Conservation (phyloP, 1,140 invertebrate species). For the Harpegnathos saltator region DNA sequence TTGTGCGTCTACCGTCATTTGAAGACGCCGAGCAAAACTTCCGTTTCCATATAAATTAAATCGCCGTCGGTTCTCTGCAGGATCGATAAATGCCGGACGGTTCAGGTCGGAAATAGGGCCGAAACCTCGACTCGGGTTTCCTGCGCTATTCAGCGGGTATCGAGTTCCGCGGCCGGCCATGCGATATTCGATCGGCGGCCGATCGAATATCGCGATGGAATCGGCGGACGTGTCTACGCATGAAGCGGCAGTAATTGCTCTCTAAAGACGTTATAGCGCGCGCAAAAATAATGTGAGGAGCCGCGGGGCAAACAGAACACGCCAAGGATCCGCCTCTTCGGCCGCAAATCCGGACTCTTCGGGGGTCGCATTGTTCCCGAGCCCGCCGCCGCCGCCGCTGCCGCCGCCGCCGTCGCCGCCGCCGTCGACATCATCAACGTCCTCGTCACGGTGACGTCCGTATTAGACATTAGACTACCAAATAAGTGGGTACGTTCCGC, state of each 20-base stretch:
- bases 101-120: too few relatives aligned
- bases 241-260: conserved; percentile 43
- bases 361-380: conserved; percentile 60
- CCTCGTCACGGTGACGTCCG: conserved; percentile 74
- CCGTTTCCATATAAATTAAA: too few relatives aligned
- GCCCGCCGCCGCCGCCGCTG: conserved; percentile 45
- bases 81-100: too few relatives aligned
- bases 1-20: too few relatives aligned
- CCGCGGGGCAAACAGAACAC: conserved; percentile 31
- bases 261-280: conserved; percentile 46
- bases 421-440: conserved; percentile 68
- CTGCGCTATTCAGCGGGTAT: not conserved
- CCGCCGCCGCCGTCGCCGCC: conserved; percentile 51
- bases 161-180: too few relatives aligned
- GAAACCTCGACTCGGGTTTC: too few relatives aligned
- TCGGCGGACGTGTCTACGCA: not conserved
- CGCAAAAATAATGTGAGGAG: conserved; percentile 41
- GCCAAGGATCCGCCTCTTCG: conserved; percentile 41
- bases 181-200: not conserved
- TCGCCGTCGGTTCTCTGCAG: too few relatives aligned
- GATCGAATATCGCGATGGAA: conserved; percentile 1
- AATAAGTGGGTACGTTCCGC: conserved; percentile 84
- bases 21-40: too few relatives aligned
- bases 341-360: conserved; percentile 21
- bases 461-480: conserved; percentile 86